Base-by-base conservation (phyloP, 2,113 vertebrate species). In the Daboia siamensis region DNA sequence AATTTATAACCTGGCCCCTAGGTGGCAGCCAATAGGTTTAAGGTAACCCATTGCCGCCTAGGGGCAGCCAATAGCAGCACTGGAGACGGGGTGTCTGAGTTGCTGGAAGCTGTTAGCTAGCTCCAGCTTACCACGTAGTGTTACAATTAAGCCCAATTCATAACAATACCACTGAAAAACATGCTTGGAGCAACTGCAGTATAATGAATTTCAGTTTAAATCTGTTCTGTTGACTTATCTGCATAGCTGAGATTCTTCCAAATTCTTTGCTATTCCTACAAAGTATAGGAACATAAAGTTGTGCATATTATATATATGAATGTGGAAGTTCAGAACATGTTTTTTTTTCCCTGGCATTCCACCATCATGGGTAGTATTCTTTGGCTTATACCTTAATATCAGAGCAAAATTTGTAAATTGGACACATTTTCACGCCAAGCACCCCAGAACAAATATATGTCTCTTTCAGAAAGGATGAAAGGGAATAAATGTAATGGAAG, bases 401-500 rank as follows among this genome's bases (percentile, higher is more conserved):
- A 2, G 87, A 94, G 48, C 51, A 4, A 93, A 93, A 93, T 91
- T 51, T 91, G 10, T 88, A 95, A 39, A 51, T 89, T 92, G 93
- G 88, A 89, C 9, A 94, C 39, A 93, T 90, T 97, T 95, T 94
- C 90, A 89, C 7, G 1, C 92, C 92, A 95, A 92, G 89, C 92
- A 90, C 93, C 90, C 92, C 46, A 17, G 46, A 93, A 91, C 90
- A 69, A 0, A 87, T 88, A 23, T 61, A 46, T 93, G 91, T 74
- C 90, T 1, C 90, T 93, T 93, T 94, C 92, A 93, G 95, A 90
- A 92, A 39, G 1, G 87, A 87, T 92, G 93, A 96, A 95, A 96
- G 93, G 89, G 86, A 90, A 91, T 91, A 95, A 94, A 93, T 17
- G 74, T 91, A 93, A 57, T 20, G 39, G 93, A 92, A 48, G 4